These are phyloP conservation scores for Perca schrenkii DNA, from an alignment of 2,113 vertebrate species.

Conservation along the genomic window DNA sequence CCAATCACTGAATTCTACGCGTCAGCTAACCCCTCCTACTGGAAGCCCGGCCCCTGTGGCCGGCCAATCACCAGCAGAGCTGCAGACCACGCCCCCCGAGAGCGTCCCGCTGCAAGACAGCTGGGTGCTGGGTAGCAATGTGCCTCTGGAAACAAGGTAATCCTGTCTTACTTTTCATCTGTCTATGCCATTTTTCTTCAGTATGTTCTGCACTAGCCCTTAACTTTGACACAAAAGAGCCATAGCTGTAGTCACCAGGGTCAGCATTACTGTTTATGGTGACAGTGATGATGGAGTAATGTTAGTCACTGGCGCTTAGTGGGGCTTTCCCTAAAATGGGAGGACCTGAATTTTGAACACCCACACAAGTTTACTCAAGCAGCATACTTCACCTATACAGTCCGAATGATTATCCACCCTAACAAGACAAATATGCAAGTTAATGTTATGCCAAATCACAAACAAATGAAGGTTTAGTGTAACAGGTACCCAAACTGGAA, in stretches of 20 bases:
- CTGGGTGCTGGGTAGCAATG: conserved; percentile 99
- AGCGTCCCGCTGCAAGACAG: conserved; percentile 99
- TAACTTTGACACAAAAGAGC: background rate
- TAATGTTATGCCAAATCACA: background rate
- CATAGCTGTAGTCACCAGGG: background rate
- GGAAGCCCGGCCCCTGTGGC: conserved; percentile 96
- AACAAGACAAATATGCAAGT: background rate
- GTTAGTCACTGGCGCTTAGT: background rate
- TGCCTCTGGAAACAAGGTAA: conserved; percentile 99
- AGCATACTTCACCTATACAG: background rate
- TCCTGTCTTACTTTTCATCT: background rate
- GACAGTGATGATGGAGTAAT: background rate
- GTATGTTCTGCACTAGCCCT: too few relatives aligned
- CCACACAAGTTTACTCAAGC: background rate
- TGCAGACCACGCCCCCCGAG: conserved; percentile 99
- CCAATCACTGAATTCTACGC: conserved; percentile 68
- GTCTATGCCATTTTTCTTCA: too few relatives aligned
- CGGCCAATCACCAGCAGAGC: conserved; percentile 97
- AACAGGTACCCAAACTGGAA: background rate
- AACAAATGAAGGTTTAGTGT: background rate
- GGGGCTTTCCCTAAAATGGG: background rate
- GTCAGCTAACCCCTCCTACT: conserved; percentile 72
- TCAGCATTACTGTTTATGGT: background rate
- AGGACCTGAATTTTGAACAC: background rate
- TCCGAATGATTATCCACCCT: background rate